These are phyloP conservation scores for Suncus etruscus DNA, from an alignment of 2,113 vertebrate genomes.

Conservation along the genomic window DNA sequence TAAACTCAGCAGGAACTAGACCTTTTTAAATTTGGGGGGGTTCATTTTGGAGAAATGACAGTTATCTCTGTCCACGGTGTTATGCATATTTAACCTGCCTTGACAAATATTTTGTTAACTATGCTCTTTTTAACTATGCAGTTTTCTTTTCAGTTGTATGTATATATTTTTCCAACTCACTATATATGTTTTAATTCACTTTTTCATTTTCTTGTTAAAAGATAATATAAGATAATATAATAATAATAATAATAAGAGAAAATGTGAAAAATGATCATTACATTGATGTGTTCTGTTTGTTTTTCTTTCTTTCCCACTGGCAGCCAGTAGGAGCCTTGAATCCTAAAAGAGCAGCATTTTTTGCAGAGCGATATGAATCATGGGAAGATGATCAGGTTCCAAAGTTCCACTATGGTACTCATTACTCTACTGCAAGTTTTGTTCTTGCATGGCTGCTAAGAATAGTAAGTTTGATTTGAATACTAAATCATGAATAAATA, in stretches of 20 bases:
- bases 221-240: too few relatives aligned
- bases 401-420: constrained; percentile 98
- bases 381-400: constrained; percentile 99
- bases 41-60: neutral
- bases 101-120: constrained; percentile 13
- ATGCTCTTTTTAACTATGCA: neutral
- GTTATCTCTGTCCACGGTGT: constrained; percentile 37
- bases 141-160: constrained; percentile 34
- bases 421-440: constrained; percentile 98
- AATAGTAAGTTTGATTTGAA: constrained; percentile 91
- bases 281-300: neutral
- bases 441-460: constrained; percentile 96
- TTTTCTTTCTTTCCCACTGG: constrained; percentile 36
- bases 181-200: neutral
- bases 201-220: neutral
- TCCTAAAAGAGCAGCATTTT: constrained; percentile 97
- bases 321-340: constrained; percentile 98
- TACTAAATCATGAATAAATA: constrained; percentile 26
- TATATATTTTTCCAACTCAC: neutral
- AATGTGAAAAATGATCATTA: constrained; percentile 6
- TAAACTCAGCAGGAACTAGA: constrained; percentile 38
- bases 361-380: constrained; percentile 94
- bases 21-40: neutral
- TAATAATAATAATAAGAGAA: constrained; percentile 37
- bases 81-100: neutral